Base-by-base conservation (phyloP, 2,888 invertebrate genomes). In the Pandemis heparana region DNA sequence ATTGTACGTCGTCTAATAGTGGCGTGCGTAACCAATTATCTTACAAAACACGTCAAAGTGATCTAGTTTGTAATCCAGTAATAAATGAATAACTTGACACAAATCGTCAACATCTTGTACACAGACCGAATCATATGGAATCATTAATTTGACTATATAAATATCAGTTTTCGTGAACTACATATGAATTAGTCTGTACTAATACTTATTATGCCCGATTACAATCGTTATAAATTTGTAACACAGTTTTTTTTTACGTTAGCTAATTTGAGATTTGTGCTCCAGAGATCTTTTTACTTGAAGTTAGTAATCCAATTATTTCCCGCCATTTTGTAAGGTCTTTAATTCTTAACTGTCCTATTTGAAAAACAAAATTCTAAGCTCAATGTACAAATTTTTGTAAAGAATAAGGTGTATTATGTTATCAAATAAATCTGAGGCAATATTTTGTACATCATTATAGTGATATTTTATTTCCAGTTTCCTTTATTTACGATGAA, bases 261-360 rank as follows among this genome's bases (percentile, higher is more conserved):
- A 53, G 51, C 18, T 53, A 9, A 53, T 53, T 18, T 53, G 53
- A 53, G 51, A 51, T 51, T 51, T 16, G 51, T 51, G 51, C 51
- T 51, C n/a, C 51, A 5, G 51, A 51, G 53, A 53, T 16, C 53
- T 53, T 16, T 32, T 53, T 18, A 18, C 18, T 53, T 53, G n/a
- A 53, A 18, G 16, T 53, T 18, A 16, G 53, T 53, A 9, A 53
- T 18, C 18, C 18, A 53, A 5, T 6, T 48, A 48, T 48, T 48
- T 53, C 7, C 18, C 14, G 1, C 53, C 53, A 7, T n/a, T 51
- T 16, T 51, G 23, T 32, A 32, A n/a, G n/a, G n/a, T n/a, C n/a
- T n/a, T n/a, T n/a, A n/a, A n/a, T n/a, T n/a, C n/a, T n/a, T n/a
- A n/a, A n/a, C n/a, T n/a, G n/a, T n/a, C n/a, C n/a, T n/a, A n/a